Evolutionary conservation across 1,140 invertebrate genomes (phyloP).

Genomic region (Eufriesea mexicana): DNA sequence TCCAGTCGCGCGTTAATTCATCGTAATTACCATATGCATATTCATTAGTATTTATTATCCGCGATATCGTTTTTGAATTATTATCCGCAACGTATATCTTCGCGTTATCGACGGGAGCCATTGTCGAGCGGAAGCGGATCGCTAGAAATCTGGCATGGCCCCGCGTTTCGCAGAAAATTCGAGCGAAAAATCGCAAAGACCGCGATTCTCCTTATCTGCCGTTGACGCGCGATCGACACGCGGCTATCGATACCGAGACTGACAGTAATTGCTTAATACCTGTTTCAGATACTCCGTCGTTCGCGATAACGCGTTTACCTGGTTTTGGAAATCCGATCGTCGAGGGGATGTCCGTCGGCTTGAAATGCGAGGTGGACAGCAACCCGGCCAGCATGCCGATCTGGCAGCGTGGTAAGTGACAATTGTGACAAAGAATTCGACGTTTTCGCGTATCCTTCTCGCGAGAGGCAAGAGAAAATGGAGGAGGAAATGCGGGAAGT

Average conservation of each 20-base stretch:
- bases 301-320: slow-evolving; percentile 93
- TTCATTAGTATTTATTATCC: too few species aligned
- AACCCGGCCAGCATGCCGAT: slow-evolving; percentile 93
- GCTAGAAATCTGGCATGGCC: background rate
- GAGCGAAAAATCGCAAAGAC: background rate
- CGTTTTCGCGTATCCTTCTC: slow-evolving; percentile 3
- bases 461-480: background rate
- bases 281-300: slow-evolving; percentile 92
- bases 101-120: too few species aligned
- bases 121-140: too few species aligned
- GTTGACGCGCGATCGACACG: slow-evolving; percentile 20
- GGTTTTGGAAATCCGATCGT: slow-evolving; percentile 93
- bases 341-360: slow-evolving; percentile 92
- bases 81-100: too few species aligned
- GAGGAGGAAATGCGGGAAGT: background rate
- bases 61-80: too few species aligned
- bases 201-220: background rate
- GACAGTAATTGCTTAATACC: slow-evolving; percentile 69
- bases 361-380: slow-evolving; percentile 95
- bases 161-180: too few species aligned
- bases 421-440: slow-evolving; percentile 28
- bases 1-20: too few species aligned
- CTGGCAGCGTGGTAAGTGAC: slow-evolving; percentile 86
- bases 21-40: too few species aligned
- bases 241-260: slow-evolving; percentile 32